Evolutionary conservation across 2,888 invertebrate genomes (phyloP).

Genomic region (Ennomos quercinarius): DNA sequence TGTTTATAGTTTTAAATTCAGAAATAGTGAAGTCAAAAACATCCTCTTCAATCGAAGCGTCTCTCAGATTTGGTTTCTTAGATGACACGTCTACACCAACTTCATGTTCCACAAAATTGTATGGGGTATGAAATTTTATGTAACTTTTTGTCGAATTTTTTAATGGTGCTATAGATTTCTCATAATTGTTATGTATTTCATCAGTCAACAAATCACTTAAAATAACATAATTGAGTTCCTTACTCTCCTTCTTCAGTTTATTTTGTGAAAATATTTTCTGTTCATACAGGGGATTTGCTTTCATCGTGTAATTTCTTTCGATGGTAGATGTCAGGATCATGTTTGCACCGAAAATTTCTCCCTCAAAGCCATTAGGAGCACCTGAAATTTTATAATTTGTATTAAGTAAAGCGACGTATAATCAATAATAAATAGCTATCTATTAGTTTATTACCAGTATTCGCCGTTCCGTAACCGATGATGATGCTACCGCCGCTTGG

Average conservation of each 20-base stretch:
- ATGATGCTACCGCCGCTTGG: slow-evolving; percentile 87
- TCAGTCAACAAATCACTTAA: slow-evolving; percentile 64
- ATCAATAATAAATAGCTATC: background rate
- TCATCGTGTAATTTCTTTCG: slow-evolving; percentile 66
- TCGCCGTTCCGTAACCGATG: slow-evolving; percentile 89
- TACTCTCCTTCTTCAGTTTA: slow-evolving; percentile 53
- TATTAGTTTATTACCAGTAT: slow-evolving; percentile 78
- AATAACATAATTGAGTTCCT: slow-evolving; percentile 60
- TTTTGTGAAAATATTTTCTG: slow-evolving; percentile 64
- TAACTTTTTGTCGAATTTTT: slow-evolving; percentile 48
- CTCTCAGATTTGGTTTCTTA: slow-evolving; percentile 31
- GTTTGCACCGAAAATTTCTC: slow-evolving; percentile 88
- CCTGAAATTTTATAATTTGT: slow-evolving; percentile 59
- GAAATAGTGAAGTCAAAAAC: slow-evolving; percentile 47
- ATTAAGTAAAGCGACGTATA: too few species aligned
- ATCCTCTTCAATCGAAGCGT: slow-evolving; percentile 50
- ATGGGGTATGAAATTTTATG: slow-evolving; percentile 53
- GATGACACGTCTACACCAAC: slow-evolving; percentile 47
- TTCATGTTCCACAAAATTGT: slow-evolving; percentile 55
- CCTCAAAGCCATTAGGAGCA: slow-evolving; percentile 88
- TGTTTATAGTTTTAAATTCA: slow-evolving; percentile 35
- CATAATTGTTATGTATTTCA: slow-evolving; percentile 58
- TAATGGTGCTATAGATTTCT: slow-evolving; percentile 45
- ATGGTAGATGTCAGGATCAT: slow-evolving; percentile 86
- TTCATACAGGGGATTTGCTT: slow-evolving; percentile 55